These are phyloP conservation scores for Drosophila bocki DNA, from an alignment of 1,140 invertebrate species.

Conservation along the genomic window DNA sequence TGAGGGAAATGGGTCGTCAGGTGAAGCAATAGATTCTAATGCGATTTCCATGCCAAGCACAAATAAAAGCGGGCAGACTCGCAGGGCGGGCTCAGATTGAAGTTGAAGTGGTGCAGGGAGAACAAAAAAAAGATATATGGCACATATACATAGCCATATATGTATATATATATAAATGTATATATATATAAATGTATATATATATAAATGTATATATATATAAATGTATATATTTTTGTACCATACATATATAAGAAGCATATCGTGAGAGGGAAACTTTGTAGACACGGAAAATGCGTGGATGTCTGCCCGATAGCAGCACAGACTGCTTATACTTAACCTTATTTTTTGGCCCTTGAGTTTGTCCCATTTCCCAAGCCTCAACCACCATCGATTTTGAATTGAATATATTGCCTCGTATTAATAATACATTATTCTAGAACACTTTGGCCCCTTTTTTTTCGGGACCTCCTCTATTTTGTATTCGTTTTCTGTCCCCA, in stretches of 20 bases:
- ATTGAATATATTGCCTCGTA: constrained; percentile 20
- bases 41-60: constrained; percentile 52
- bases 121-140: constrained; percentile 11
- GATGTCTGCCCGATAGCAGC: constrained; percentile 11
- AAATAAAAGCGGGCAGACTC: constrained; percentile 27
- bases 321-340: constrained; percentile 10
- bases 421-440: constrained; percentile 17
- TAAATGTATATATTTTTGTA: neutral
- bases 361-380: constrained; percentile 12
- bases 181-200: neutral
- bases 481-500: constrained; percentile 11
- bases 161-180: neutral
- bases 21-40: constrained; percentile 57
- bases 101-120: constrained; percentile 1
- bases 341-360: constrained; percentile 17
- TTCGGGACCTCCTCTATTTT: neutral
- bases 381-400: constrained; percentile 3
- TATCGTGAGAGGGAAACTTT: neutral
- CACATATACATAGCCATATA: neutral
- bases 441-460: constrained; percentile 6
- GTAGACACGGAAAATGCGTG: constrained; percentile 22
- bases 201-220: neutral
- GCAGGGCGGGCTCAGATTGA: constrained; percentile 1
- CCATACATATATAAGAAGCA: neutral
- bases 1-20: constrained; percentile 36